Evolutionary conservation across 2,888 invertebrate species (phyloP), one percentile per base, ranked within the genome.

Genomic region (Nomada ferruginata): DNA sequence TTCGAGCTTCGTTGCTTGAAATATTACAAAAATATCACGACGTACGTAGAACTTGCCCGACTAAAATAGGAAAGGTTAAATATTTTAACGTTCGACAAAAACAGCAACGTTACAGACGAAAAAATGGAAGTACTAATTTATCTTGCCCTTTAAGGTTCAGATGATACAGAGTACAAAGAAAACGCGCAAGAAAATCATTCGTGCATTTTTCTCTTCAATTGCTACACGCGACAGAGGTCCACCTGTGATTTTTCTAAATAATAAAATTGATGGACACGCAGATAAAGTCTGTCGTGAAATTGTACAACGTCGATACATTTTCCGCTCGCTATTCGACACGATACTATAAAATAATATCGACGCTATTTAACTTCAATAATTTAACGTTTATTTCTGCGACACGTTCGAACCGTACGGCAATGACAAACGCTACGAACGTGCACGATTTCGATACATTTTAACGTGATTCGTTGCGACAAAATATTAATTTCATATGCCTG

Each of bases 161-260:
- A 20, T 36, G 50, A 7, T 15, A 18, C 47, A 15, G n/a, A 23
- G 50, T 15, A 55, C 20, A 65, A 65, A 59, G 0, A 23, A 42
- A 23, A 55, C 50, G 61, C 9, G 42, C 26, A 36, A 7, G 36
- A 36, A 0, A 36, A 36, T 29, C 70, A 18, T 26, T 20, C 68
- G 5, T 65, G 50, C 72, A 65, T 77, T 72, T 84, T 59, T 63
- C 61, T 59, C 13, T 26, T 71, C 47, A 59, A 71, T 81, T 75
- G 61, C 50, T 68, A 80, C 59, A 29, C 52, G 70, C 68, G 36
- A 7, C 36, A 0, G 5, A 36, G 36, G 36, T 36, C 1, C 36
- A 36, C 70, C 55, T 73, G 64, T 69, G 68, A 76, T 84, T 84
- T 82, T 79, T 77, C 79, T 85, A 87, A 89, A 90, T 88, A 86